Evolutionary conservation across 2,888 invertebrate genomes (phyloP).

Genomic region (Drosophila neonasuta): DNA sequence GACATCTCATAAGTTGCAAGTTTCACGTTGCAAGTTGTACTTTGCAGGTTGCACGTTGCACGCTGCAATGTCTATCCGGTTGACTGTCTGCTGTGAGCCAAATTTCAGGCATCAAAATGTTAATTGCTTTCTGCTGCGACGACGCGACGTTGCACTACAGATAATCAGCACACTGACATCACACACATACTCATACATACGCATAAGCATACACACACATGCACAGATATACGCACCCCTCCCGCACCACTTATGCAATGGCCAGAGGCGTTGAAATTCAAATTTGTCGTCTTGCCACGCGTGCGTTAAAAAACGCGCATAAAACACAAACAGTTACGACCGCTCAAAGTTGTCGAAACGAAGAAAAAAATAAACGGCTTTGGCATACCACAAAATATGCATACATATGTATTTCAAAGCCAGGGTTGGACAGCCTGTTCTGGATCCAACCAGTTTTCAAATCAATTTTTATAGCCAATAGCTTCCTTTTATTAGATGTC

Average conservation of each 20-base stretch:
- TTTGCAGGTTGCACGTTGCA: constrained; percentile 20
- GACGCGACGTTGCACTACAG: constrained; percentile 27
- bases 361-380: constrained; percentile 30
- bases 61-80: constrained; percentile 11
- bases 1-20: constrained; percentile 49
- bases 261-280: constrained; percentile 25
- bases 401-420: constrained; percentile 16
- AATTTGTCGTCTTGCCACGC: constrained; percentile 41
- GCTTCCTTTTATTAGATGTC: constrained; percentile 6
- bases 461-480: constrained; percentile 10
- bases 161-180: constrained; percentile 37
- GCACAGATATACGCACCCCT: neutral
- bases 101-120: constrained; percentile 67
- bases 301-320: constrained; percentile 53
- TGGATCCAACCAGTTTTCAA: constrained; percentile 5
- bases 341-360: constrained; percentile 17
- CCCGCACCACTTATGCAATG: constrained; percentile 39
- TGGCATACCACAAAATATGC: constrained; percentile 26
- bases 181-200: constrained; percentile 6
- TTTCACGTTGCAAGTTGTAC: constrained; percentile 16
- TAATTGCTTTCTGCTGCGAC: constrained; percentile 65
- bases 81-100: constrained; percentile 37
- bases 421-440: constrained; percentile 21
- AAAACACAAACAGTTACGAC: constrained; percentile 50
- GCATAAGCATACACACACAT: neutral